Conservation (phyloP, 2,113 vertebrate species). For the Dasyprocta punctata region DNA sequence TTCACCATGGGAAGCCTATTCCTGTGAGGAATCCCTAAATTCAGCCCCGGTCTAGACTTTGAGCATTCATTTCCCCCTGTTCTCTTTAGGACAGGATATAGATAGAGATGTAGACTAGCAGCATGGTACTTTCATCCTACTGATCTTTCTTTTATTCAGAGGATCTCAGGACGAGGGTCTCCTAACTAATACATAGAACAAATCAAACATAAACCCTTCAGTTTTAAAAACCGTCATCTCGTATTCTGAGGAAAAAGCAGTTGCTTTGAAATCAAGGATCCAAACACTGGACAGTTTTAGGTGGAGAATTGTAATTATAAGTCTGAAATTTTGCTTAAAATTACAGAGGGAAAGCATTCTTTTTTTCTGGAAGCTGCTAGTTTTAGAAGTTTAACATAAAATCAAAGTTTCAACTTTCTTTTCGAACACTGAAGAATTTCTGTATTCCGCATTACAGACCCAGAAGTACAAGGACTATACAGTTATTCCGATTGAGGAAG, state of each 20-base stretch:
- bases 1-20: not conserved
- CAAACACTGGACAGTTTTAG: not conserved
- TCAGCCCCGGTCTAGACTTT: not conserved
- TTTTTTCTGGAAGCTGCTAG: not conserved
- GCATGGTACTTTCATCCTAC: not conserved
- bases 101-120: not conserved
- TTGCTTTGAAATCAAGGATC: conserved; percentile 61
- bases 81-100: not conserved
- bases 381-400: not conserved
- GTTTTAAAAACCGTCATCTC: conserved; percentile 24
- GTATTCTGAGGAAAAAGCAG: not conserved
- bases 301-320: conserved; percentile 37
- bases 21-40: not conserved
- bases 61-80: not conserved
- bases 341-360: not conserved
- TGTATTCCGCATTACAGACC: not conserved
- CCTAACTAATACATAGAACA: not conserved
- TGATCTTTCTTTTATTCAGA: not conserved
- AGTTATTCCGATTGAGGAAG: not conserved
- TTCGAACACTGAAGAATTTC: not conserved
- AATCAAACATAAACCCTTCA: not conserved
- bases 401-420: not conserved
- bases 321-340: conserved; percentile 38
- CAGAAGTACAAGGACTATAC: not conserved
- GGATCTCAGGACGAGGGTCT: not conserved